phyloP scores from a whole-genome alignment of 2,113 vertebrate species.

The Odontophorus gujanensis region DNA sequence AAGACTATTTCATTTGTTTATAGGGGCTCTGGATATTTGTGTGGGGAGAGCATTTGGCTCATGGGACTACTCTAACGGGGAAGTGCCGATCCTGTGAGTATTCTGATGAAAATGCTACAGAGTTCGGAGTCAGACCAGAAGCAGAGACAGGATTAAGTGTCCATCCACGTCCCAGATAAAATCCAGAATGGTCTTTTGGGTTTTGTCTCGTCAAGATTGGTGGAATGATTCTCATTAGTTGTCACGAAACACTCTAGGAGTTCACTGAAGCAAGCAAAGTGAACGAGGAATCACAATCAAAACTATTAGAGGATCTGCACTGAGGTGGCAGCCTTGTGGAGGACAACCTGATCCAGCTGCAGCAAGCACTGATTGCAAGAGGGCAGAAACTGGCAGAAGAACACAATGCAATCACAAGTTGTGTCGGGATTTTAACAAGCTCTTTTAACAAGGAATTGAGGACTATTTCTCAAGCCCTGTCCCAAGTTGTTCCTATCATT shows the following conservation, averaged over 20 bases:
- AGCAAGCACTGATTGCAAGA: background rate
- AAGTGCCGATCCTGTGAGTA: background rate
- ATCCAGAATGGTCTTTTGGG: background rate
- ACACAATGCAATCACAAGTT: background rate
- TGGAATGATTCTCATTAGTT: background rate
- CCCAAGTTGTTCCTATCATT: background rate
- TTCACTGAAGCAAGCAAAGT: background rate
- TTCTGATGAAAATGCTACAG: background rate
- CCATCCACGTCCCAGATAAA: background rate
- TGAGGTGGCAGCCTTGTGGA: background rate
- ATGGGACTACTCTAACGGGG: background rate
- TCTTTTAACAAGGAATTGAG: background rate
- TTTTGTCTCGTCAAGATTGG: slow-evolving; percentile 8
- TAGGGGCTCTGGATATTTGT: background rate
- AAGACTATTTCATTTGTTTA: background rate
- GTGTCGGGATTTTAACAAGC: background rate
- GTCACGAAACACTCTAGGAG: background rate
- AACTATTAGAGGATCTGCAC: background rate
- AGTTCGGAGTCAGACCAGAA: slow-evolving; percentile 35
- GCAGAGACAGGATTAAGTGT: background rate
- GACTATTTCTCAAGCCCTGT: slow-evolving; percentile 25
- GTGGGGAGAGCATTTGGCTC: background rate
- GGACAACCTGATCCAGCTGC: background rate
- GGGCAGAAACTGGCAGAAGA: background rate
- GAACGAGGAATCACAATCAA: background rate